A percentile compares a stretch with the other conserved stretches of the same genome.
Evolutionary conservation across 2,888 invertebrate species (phyloP).

Genomic region (Eristalis tenax): DNA sequence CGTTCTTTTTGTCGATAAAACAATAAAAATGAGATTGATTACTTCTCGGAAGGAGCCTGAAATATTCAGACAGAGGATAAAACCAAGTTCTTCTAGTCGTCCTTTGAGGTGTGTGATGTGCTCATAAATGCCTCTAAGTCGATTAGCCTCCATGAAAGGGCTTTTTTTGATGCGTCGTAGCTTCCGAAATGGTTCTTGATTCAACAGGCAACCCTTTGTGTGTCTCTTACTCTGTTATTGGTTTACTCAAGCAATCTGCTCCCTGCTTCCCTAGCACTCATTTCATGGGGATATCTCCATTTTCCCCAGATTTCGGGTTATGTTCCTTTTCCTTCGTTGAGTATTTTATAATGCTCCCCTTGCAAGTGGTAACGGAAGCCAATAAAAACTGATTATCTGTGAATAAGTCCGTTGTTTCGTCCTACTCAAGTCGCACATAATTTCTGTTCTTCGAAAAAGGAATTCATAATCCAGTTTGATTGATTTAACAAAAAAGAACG

Average conservation of each 20-base stretch:
- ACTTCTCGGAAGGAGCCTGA: background rate
- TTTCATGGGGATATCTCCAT: background rate
- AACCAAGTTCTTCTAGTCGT: background rate
- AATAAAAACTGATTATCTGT: background rate
- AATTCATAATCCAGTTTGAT: background rate
- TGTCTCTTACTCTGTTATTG: background rate
- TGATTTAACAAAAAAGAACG: background rate
- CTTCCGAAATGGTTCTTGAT: background rate
- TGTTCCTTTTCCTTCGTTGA: background rate
- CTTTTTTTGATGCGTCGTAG: background rate
- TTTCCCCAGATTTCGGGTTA: background rate
- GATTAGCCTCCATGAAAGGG: background rate
- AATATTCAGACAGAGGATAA: background rate
- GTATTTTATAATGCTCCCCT: background rate
- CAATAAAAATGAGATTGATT: background rate
- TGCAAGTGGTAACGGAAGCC: background rate
- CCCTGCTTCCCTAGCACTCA: background rate
- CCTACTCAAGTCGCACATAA: background rate
- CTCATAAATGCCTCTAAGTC: background rate
- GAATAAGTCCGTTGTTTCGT: too few relatives aligned
- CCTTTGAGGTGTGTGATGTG: background rate
- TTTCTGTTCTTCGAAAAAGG: background rate
- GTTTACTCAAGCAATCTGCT: too few relatives aligned
- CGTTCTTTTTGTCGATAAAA: background rate
- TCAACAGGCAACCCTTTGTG: background rate